These are phyloP conservation scores for Epicauta chinensis DNA, from an alignment of 1,140 invertebrate genomes.

Conservation along the genomic window DNA sequence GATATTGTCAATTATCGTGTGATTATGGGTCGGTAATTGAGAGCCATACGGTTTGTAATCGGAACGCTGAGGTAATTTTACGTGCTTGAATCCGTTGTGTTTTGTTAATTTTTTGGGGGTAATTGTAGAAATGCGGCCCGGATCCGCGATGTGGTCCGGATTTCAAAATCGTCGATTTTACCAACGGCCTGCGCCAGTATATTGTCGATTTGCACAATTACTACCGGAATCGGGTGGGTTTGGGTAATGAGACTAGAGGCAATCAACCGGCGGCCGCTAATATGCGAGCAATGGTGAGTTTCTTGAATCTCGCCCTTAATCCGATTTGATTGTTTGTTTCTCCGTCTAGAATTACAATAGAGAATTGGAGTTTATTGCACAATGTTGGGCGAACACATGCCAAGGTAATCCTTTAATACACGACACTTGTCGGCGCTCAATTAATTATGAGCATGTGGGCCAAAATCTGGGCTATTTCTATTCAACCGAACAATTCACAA, in stretches of 20 bases:
- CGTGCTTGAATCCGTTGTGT: background rate
- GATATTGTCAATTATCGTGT: constrained; percentile 31
- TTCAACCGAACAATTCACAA: constrained; percentile 24
- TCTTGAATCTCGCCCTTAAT: background rate
- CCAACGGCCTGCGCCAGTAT: constrained; percentile 27
- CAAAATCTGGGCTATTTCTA: constrained; percentile 33
- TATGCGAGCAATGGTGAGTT: constrained; percentile 49
- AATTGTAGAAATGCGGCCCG: constrained; percentile 34
- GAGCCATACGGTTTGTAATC: constrained; percentile 30
- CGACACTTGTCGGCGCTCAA: constrained; percentile 32
- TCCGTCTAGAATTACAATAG: constrained; percentile 50
- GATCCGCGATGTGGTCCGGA: constrained; percentile 28
- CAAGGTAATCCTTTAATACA: constrained; percentile 33
- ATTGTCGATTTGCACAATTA: constrained; percentile 45
- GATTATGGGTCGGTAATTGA: constrained; percentile 21
- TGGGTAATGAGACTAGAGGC: constrained; percentile 44
- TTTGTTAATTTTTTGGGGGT: background rate
- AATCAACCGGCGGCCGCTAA: constrained; percentile 46
- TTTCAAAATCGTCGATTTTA: constrained; percentile 28
- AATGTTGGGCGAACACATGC: constrained; percentile 50
- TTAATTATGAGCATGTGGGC: constrained; percentile 33
- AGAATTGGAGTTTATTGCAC: constrained; percentile 53
- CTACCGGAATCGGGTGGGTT: constrained; percentile 45
- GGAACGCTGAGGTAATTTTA: constrained; percentile 20
- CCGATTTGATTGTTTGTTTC: background rate